Conservation (phyloP, 2,113 vertebrate species). For the Protobothrops mucrosquamatus region DNA sequence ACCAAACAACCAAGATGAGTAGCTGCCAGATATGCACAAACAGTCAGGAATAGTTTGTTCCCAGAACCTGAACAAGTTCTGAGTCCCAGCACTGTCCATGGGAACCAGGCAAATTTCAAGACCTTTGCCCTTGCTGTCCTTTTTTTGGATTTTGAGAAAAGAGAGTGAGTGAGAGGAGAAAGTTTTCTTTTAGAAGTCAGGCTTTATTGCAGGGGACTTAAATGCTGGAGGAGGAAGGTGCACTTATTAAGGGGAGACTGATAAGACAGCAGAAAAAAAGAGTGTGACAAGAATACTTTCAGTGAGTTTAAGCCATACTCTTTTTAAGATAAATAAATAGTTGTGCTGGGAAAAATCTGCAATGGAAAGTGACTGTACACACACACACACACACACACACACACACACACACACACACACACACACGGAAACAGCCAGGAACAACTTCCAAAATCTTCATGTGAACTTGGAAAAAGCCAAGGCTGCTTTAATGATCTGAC, state of each 20-base stretch:
- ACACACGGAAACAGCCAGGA: not conserved
- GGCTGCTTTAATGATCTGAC: not conserved
- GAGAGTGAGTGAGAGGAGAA: not conserved
- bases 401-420: not conserved
- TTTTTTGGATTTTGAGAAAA: conserved; percentile 1
- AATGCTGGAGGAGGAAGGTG: not conserved
- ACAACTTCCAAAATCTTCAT: not conserved
- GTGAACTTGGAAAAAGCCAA: not conserved
- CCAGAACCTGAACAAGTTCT: conserved; percentile 33
- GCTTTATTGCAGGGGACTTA: not conserved
- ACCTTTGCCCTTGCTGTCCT: conserved; percentile 37
- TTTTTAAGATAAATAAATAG: not conserved
- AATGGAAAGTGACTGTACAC: not conserved
- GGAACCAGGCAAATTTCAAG: conserved; percentile 42
- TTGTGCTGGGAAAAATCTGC: not conserved
- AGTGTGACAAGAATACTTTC: not conserved
- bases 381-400: not conserved
- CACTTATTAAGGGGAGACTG: conserved; percentile 32
- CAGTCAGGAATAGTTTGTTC: conserved; percentile 56
- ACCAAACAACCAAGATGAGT: conserved; percentile 39
- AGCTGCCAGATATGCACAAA: conserved; percentile 47
- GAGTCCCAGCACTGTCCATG: conserved; percentile 25
- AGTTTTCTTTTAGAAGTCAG: conserved; percentile 43
- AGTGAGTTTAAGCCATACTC: not conserved
- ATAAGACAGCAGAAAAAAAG: conserved; percentile 41